Base-by-base conservation (phyloP, 1,140 invertebrate species). In the Stenopsyche tienmushanensis region DNA sequence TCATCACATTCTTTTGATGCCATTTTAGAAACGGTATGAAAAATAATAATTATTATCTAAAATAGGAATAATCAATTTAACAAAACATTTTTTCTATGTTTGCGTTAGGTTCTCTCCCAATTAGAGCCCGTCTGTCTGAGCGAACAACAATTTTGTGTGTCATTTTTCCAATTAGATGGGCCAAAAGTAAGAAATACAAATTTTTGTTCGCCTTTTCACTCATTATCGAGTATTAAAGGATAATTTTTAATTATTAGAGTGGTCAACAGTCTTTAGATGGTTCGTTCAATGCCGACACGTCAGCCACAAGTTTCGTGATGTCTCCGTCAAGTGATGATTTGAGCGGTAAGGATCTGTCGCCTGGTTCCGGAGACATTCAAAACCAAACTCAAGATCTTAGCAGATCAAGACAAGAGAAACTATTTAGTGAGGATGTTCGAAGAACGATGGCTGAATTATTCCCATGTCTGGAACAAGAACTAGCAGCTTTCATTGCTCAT, bases 141-240 rank as follows among this genome's bases (percentile, higher is more conserved):
- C 18, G 97, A 99, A 77, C 96, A 99, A 80, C 89, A 95, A 68
- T 99, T 99, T 81, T 98, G 94, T 77, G 88, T 94, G 9, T 84
- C 87, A 26, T 99, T 98, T 80, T 96, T 99, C 73, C 91, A 96
- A 75, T 81, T 98, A 45, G 90, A 94, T 73, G 68, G 74, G 9
- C 60, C 64, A 10, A 70, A 70, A 50, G 68, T 70, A 69, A 69
- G 34, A 55, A 55, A n/a, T 21, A 17, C 18, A 55, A 17, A 3
- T 55, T 39, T n/a, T 21, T 34, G 13, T 9, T 17, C 1, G 7
- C 15, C 1, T 26, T 18, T 57, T 57, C 1, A 18, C 49, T 47
- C 23, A 25, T 49, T 34, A 26, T 29, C 10, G 10, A 60, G 13
- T 15, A 15, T 41, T 39, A 5, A 41, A 15, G 18, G 15, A 57